phyloP scores from a whole-genome alignment of 1,140 invertebrate genomes.

The Drosophila triauraria region DNA sequence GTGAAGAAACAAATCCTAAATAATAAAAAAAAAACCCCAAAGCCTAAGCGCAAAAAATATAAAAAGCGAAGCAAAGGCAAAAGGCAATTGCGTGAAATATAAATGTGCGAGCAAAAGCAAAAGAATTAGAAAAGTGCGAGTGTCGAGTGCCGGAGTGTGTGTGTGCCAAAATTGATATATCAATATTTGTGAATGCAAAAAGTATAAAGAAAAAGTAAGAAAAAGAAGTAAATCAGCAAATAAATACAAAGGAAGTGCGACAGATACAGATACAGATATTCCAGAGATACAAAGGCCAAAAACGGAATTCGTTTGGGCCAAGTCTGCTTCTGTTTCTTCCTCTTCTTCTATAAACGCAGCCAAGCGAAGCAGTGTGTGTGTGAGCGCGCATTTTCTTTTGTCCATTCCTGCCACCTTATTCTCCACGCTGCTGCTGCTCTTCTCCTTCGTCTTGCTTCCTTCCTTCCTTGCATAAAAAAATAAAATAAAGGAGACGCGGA shows the following conservation, averaged over 20 bases:
- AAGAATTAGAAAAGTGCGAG: conserved; percentile 47
- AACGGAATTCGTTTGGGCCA: conserved; percentile 75
- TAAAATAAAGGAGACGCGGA: conserved; percentile 30
- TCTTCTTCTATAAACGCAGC: conserved; percentile 57
- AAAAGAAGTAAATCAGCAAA: conserved; percentile 36
- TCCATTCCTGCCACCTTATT: conserved; percentile 55
- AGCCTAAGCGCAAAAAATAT: conserved; percentile 3
- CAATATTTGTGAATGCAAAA: conserved; percentile 74
- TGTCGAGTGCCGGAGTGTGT: conserved; percentile 13
- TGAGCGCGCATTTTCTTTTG: conserved; percentile 72
- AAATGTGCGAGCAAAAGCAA: conserved; percentile 42
- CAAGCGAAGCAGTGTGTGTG: conserved; percentile 59
- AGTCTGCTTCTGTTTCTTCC: conserved; percentile 39
- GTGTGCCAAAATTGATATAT: conserved; percentile 29
- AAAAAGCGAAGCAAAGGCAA: conserved; percentile 36
- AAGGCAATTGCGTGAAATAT: conserved; percentile 54
- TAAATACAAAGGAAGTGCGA: conserved; percentile 67
- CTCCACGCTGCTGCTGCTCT: conserved; percentile 18
- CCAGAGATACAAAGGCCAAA: conserved; percentile 49
- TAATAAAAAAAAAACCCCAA: conserved; percentile 10
- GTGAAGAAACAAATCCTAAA: conserved; percentile 22
- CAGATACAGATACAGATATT: conserved; percentile 75
- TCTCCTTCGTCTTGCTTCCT: conserved; percentile 21
- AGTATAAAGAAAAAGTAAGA: conserved; percentile 30
- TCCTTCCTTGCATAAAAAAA: background rate